phyloP scores from a whole-genome alignment of 2,797 vertebrate species.

The Hipposideros larvatus region DNA sequence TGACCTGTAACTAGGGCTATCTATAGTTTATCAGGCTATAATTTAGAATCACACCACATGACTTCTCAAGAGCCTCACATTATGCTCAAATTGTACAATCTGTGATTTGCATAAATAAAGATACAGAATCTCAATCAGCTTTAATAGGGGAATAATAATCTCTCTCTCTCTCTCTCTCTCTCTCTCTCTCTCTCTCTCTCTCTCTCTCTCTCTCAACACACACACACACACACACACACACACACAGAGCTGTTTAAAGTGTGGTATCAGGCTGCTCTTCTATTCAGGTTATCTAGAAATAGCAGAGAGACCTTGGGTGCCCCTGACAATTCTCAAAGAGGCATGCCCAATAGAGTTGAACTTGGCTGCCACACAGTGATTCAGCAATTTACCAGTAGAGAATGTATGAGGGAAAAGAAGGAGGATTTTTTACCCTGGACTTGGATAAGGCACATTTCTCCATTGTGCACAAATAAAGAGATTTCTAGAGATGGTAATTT shows the following conservation, averaged over 20 bases:
- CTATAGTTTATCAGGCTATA: neutral
- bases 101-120: neutral
- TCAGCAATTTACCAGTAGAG: conserved; percentile 57
- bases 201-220: too few relatives aligned
- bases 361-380: conserved; percentile 56
- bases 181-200: neutral
- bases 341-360: conserved; percentile 3
- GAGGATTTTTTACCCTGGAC: neutral
- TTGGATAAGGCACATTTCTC: neutral
- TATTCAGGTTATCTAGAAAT: conserved; percentile 61
- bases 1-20: neutral
- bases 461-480: neutral
- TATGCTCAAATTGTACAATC: neutral
- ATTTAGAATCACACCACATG: neutral
- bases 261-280: neutral
- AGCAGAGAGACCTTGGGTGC: conserved; percentile 51
- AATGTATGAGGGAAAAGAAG: neutral
- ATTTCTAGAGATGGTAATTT: neutral
- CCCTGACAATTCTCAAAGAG: conserved; percentile 31
- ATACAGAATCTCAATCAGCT: neutral
- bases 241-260: neutral
- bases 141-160: neutral
- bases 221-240: neutral
- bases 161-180: neutral
- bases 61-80: neutral